Percentiles rank a stretch among this genome's conserved stretches.
phyloP scores from a whole-genome alignment of 2,113 vertebrate species.

The Pygoscelis antarcticus region DNA sequence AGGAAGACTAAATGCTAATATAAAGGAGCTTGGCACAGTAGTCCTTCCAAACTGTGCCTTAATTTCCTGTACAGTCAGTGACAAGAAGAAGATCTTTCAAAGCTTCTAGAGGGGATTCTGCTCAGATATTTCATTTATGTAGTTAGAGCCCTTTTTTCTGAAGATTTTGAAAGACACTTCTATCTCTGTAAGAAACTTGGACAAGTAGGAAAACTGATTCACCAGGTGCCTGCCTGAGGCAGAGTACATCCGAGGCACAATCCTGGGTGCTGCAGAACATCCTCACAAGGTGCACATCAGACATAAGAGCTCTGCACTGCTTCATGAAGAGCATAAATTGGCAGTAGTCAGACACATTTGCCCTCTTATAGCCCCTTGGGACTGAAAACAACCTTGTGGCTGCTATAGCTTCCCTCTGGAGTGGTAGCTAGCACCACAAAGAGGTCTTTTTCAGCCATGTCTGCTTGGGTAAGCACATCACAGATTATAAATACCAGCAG shows the following conservation, averaged over 20 bases:
- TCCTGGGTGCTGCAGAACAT: background rate
- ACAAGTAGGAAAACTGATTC: background rate
- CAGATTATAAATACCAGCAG: background rate
- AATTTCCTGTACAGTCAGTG: background rate
- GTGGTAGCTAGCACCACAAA: background rate
- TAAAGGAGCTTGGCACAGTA: background rate
- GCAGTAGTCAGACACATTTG: background rate
- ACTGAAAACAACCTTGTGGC: background rate
- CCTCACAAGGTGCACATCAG: background rate
- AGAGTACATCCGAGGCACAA: rapidly evolving
- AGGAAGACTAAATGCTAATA: background rate
- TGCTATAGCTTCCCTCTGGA: background rate
- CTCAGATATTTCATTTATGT: background rate
- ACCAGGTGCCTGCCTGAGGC: background rate
- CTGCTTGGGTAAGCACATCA: background rate
- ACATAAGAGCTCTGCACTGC: background rate
- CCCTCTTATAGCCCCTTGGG: background rate
- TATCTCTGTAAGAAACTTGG: background rate
- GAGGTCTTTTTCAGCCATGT: background rate
- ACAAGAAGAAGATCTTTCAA: background rate
- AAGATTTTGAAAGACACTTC: background rate
- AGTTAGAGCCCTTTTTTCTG: background rate
- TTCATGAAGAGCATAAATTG: background rate
- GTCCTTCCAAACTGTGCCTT: background rate
- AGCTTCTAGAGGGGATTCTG: background rate